Evolutionary conservation across 2,797 vertebrate genomes (phyloP), one percentile per base, ranked within the genome.

Genomic region (Argya squamiceps): DNA sequence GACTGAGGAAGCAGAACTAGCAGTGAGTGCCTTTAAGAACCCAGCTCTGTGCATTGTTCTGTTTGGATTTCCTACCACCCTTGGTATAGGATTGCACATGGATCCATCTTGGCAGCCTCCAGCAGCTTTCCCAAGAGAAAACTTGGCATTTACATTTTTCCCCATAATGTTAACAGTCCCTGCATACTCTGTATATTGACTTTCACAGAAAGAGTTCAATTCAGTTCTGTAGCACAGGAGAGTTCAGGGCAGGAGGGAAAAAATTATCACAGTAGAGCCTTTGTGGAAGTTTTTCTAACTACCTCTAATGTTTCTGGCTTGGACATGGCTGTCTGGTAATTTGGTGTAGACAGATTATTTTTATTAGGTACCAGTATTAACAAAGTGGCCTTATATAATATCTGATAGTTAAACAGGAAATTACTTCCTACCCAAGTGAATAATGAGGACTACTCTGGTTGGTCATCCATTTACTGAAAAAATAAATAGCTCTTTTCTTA

Each of bases 391-490:
- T 94, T 93, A 67, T 96, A 71, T 83, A 96, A 95, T 91, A 96
- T 95, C 77, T 93, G 79, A 96, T 64, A 79, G 94, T 98, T 97
- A 91, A 96, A 96, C 96, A 97, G 98, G 97, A 97, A 98, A 94
- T 96, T 92, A 93, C 95, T 96, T 96, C 93, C 92, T 96, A 88
- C 95, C 96, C 85, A 56, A 95, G 88, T 94, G 95, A 96, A 95
- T 97, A 96, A 95, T 95, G 95, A 89, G 89, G 63, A 89, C 96
- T 97, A 60, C 95, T 95, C 94, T 91, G 76, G 91, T 82, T 73
- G 84, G 91, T 84, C 94, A 32, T 88, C 85, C 63, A 59, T 81
- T 96, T 77, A 50, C 80, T 88, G 37, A 41, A 95, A 96, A 96
- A 96, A 88, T 84, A 96, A 83, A 95, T 95, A 94, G 87, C n/a